Percentiles rank a stretch among this genome's conserved stretches.
These are phyloP conservation scores for Arbacia lixula DNA, from an alignment of 53 echinoderm and acorn worm genomes.

Conservation along the genomic window DNA sequence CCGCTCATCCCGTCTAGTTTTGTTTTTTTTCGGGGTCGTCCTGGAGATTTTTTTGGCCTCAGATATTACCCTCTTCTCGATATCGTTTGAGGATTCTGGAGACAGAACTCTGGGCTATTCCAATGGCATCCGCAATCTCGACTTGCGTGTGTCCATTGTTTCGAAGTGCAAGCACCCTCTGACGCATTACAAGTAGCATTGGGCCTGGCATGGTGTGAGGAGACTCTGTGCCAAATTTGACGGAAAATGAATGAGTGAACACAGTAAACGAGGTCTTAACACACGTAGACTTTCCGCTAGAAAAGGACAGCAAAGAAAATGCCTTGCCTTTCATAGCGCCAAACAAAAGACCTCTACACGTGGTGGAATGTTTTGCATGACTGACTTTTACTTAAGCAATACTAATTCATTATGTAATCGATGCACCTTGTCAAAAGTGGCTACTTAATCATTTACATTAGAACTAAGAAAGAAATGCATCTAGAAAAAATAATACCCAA, in stretches of 20 bases:
- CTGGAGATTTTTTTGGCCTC: slow-evolving; percentile 6
- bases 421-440: slow-evolving; percentile 10
- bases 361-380: slow-evolving; percentile 15
- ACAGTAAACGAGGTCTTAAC: neutral
- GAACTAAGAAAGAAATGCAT: slow-evolving; percentile 16
- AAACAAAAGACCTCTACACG: slow-evolving; percentile 6
- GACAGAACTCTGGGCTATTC: slow-evolving; percentile 12
- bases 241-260: slow-evolving; percentile 7
- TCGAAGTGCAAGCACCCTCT: slow-evolving; percentile 15
- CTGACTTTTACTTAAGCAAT: slow-evolving; percentile 13
- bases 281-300: slow-evolving; percentile 13
- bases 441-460: slow-evolving; percentile 12
- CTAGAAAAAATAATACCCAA: neutral
- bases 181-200: slow-evolving; percentile 11
- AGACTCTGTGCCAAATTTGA: slow-evolving; percentile 25
- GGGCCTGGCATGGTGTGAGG: slow-evolving; percentile 5
- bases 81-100: slow-evolving; percentile 19
- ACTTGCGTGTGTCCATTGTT: slow-evolving; percentile 6
- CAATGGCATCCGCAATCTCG: slow-evolving; percentile 11
- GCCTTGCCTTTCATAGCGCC: no score
- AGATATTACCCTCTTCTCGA: slow-evolving; percentile 22
- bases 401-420: slow-evolving; percentile 12
- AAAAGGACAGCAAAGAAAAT: slow-evolving; percentile 6
- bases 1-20: neutral
- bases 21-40: slow-evolving; percentile 11